Conservation (phyloP, 2,888 invertebrate genomes). For the Amblyteles armatorius region DNA sequence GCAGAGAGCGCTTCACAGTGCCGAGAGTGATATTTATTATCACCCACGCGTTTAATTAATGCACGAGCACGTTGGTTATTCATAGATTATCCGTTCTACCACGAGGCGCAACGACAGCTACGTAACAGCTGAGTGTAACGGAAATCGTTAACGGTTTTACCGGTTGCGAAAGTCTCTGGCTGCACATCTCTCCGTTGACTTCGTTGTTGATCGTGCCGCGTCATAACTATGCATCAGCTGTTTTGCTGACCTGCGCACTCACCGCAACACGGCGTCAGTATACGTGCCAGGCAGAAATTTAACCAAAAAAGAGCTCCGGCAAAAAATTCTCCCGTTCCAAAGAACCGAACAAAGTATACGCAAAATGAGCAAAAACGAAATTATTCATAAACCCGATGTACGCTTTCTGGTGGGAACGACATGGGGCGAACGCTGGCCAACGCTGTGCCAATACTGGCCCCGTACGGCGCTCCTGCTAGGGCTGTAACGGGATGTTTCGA, state of each 20-base stretch:
- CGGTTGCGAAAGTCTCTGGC: neutral
- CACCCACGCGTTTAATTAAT: slow-evolving; percentile 68
- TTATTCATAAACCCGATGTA: neutral
- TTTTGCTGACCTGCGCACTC: neutral
- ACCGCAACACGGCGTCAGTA: neutral
- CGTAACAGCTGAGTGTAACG: slow-evolving; percentile 29
- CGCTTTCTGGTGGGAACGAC: neutral
- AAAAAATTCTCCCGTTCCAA: neutral
- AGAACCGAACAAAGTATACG: neutral
- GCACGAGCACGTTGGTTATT: slow-evolving; percentile 67
- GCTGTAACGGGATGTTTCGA: neutral
- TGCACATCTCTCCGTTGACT: neutral
- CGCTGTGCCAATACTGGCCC: neutral
- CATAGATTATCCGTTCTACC: slow-evolving; percentile 66
- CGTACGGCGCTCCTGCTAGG: no score
- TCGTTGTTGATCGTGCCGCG: neutral
- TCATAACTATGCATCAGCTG: neutral
- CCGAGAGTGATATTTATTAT: slow-evolving; percentile 67
- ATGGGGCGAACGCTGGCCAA: no score
- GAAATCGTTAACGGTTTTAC: slow-evolving; percentile 30
- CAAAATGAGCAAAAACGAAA: neutral
- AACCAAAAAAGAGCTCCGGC: neutral
- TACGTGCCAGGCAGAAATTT: neutral
- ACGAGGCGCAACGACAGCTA: slow-evolving; percentile 21
- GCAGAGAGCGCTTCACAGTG: slow-evolving; percentile 48